Evolutionary conservation across 1,140 invertebrate species (phyloP), one percentile per base, ranked within the genome.

Genomic region (Drosophila seguyi): DNA sequence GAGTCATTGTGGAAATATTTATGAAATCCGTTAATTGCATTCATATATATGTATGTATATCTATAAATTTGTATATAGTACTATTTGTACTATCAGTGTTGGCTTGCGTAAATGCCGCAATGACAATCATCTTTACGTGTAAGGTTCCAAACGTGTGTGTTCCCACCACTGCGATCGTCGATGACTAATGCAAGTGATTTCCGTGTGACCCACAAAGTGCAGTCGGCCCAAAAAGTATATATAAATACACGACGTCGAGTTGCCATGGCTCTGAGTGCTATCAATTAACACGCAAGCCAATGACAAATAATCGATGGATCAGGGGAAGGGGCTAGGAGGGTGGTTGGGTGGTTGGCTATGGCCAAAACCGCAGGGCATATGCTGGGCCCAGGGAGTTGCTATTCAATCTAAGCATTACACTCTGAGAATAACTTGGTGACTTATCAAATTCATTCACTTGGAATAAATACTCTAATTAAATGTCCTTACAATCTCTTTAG

Each of bases 111-210:
- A 85, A 79, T 87, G 75, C 79, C 78, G 38, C 39, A 63, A 72
- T 69, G 60, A 71, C 65, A 79, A 55, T 79, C 61, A 69, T 72
- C 65, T 71, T 72, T 71, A 72, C 68, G 68, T 72, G 68, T 71
- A 71, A 48, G 39, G 65, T 58, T 71, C 68, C 66, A 39, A 39
- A n/a, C 42, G 47, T 67, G 47, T 67, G 48, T 25, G 50, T 34
- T 52, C 50, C 50, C 18, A 16, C 27, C 27, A n/a, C 60, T 31
- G 48, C 20, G 31, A 41, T 44, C 13, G 50, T 18, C 53, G 63
- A 87, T 86, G 83, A 86, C 84, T 86, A 86, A 88, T 86, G 79
- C 83, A 88, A 83, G 85, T 88, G 83, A 83, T 86, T 86, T 86
- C 75, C 83, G 71, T 88, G 84, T 86, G 83, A 86, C 83, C 83